phyloP scores from a whole-genome alignment of 2,888 invertebrate genomes.

The Athripsodes cinereus region DNA sequence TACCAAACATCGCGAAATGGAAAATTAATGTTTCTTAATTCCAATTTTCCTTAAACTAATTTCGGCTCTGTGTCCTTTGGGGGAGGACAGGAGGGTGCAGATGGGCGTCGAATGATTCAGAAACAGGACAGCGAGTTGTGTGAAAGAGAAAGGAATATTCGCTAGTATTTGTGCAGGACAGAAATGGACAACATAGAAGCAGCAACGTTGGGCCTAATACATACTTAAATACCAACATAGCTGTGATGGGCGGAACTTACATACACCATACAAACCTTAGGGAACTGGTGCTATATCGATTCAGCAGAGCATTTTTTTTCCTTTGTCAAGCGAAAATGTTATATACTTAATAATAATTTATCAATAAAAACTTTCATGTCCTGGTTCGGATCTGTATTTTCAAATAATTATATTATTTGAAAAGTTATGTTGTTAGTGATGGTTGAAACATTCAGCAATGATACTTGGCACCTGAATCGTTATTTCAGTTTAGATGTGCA shows the following conservation, averaged over 20 bases:
- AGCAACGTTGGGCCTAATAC: background rate
- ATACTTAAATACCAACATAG: background rate
- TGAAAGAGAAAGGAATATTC: background rate
- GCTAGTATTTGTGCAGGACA: background rate
- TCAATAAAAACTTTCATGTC: background rate
- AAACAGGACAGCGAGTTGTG: constrained; percentile 1
- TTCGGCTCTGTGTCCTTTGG: background rate
- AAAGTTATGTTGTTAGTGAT: background rate
- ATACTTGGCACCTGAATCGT: too few species aligned
- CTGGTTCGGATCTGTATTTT: background rate
- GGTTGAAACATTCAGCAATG: too few species aligned
- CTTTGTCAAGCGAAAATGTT: background rate
- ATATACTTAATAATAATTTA: background rate
- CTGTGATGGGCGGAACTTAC: background rate
- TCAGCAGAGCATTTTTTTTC: background rate
- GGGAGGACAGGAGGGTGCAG: background rate
- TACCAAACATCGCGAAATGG: too few species aligned
- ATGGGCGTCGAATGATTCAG: constrained; percentile 4
- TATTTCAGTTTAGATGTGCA: too few species aligned
- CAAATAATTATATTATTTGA: background rate
- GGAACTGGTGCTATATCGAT: background rate
- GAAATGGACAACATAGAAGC: background rate
- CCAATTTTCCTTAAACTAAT: too few species aligned
- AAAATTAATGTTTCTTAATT: too few species aligned
- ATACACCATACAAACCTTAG: background rate